phyloP scores from a whole-genome alignment of 2,888 invertebrate species.

The Yponomeuta malinellus region DNA sequence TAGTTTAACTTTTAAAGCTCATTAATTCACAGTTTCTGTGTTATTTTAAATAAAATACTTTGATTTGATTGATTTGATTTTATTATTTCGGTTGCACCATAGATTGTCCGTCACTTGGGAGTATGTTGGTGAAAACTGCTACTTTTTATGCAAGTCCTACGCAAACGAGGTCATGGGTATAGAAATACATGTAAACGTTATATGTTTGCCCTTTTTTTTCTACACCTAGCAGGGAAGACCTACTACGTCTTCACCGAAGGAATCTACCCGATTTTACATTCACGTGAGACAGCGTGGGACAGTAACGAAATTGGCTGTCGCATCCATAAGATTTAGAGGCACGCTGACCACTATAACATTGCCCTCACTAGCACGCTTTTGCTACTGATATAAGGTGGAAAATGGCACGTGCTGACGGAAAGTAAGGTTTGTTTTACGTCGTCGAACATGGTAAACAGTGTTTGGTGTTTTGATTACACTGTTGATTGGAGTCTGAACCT shows the following conservation, averaged over 20 bases:
- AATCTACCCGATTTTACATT: neutral
- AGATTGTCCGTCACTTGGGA: too few species aligned
- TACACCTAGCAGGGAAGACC: too few species aligned
- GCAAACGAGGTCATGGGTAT: too few species aligned
- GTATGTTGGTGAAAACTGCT: too few species aligned
- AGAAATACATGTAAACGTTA: too few species aligned
- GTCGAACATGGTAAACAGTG: neutral
- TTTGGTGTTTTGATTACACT: neutral
- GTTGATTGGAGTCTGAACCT: neutral
- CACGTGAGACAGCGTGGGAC: neutral
- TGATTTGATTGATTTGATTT: too few species aligned
- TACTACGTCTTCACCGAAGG: neutral
- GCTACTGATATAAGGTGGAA: neutral
- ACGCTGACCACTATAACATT: neutral
- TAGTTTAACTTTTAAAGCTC: too few species aligned
- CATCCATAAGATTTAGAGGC: neutral
- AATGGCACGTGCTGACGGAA: neutral
- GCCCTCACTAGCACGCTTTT: neutral
- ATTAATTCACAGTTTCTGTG: too few species aligned
- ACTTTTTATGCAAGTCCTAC: too few species aligned
- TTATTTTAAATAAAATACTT: too few species aligned
- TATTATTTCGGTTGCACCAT: too few species aligned
- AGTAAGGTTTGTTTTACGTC: neutral
- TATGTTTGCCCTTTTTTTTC: too few species aligned
- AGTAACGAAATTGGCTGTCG: conserved; percentile 1